Percentiles rank a stretch among this genome's conserved stretches.
Evolutionary conservation across 2,113 vertebrate species (phyloP).

Genomic region (Hemiprocne comata): DNA sequence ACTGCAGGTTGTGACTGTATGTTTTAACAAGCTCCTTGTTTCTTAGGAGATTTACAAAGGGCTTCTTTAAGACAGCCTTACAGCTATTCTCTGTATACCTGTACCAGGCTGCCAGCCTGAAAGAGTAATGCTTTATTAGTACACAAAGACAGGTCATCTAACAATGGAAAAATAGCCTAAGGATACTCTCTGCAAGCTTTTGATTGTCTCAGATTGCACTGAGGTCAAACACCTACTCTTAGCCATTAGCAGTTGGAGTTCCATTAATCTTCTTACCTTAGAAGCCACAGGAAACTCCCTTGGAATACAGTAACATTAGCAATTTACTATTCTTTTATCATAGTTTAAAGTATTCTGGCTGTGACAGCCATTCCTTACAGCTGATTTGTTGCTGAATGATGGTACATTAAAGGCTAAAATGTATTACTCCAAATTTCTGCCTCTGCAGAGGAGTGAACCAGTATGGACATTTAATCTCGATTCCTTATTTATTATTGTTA

Average conservation of each 20-base stretch:
- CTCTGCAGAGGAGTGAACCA: background rate
- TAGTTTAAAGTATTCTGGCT: background rate
- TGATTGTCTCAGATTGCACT: constrained; percentile 14
- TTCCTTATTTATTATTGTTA: background rate
- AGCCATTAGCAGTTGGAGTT: constrained; percentile 24
- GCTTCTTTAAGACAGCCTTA: background rate
- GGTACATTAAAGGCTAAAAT: background rate
- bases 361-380: background rate
- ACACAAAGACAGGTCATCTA: constrained; percentile 35
- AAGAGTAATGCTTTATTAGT: constrained; percentile 42
- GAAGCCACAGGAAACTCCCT: background rate
- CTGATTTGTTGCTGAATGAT: background rate
- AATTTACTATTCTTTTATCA: constrained; percentile 21
- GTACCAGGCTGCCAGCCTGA: background rate
- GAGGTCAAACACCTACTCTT: constrained; percentile 32
- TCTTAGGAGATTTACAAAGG: background rate
- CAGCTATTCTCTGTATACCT: background rate
- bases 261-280: constrained; percentile 61
- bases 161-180: constrained; percentile 47
- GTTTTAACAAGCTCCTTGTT: background rate
- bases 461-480: background rate
- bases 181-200: constrained; percentile 34
- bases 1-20: background rate
- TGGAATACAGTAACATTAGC: constrained; percentile 13
- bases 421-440: background rate